phyloP scores from a whole-genome alignment of 2,888 invertebrate genomes.

The Zele albiditarsus region DNA sequence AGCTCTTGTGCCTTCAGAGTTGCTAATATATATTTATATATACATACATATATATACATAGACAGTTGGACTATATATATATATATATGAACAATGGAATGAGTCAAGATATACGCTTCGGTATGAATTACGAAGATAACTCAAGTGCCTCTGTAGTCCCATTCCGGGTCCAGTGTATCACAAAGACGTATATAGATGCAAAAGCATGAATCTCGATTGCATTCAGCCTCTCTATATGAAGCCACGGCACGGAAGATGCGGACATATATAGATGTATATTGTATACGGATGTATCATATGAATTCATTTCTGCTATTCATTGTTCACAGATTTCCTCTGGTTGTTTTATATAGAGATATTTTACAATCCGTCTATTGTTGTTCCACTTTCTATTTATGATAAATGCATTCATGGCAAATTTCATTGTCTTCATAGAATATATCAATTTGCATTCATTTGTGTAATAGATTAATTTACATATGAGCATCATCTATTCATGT shows the following conservation, averaged over 20 bases:
- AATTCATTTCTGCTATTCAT: neutral
- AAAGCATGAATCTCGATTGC: neutral
- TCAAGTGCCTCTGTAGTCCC: neutral
- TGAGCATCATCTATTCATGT: neutral
- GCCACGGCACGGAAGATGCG: neutral
- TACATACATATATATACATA: neutral
- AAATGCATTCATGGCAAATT: neutral
- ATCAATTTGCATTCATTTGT: neutral
- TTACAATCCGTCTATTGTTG: neutral
- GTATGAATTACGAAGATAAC: neutral
- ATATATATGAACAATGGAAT: neutral
- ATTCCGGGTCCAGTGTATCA: neutral
- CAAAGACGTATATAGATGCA: neutral
- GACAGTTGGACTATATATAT: neutral
- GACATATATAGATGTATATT: neutral
- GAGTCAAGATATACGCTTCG: neutral
- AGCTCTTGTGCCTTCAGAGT: neutral
- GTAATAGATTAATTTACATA: slow-evolving; percentile 5
- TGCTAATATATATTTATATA: neutral
- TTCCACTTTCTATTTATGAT: neutral
- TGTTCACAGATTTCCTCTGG: neutral
- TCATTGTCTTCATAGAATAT: neutral
- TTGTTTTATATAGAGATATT: neutral
- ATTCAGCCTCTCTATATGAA: neutral
- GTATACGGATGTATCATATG: neutral